Evolutionary conservation across 2,888 invertebrate species (phyloP), one percentile per base, ranked within the genome.

Genomic region (Tortricodes alternella): DNA sequence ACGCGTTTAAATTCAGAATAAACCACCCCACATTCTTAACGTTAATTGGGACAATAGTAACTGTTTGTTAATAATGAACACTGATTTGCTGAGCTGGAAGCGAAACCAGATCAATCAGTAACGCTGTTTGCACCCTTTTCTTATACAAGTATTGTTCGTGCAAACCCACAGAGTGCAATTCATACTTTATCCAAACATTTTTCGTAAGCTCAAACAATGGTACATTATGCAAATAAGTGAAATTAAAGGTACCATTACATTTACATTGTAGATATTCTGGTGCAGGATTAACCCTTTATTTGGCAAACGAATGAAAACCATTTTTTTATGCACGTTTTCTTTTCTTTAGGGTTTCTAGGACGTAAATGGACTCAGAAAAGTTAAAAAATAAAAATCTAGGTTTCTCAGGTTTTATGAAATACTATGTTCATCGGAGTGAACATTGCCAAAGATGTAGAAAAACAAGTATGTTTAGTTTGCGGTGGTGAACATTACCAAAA

Each of bases 1-100:
- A 52, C 53, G 64, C 57, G 59, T 63, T 64, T 73, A 68, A 68
- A 73, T 71, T 69, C 61, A 62, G 61, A 53, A 16, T 11, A 48
- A 50, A 43, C 57, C 53, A 58, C 59, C 65, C 56, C 62, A 59
- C 18, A 64, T 62, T 59, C 58, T 46, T 50, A 57, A 51, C 43
- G 63, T 65, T 73, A 76, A 77, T 77, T 74, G 70, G 64, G 71
- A 67, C 61, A 50, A 64, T 62, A 60, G 59, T 53, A 23, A 46
- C 16, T 29, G 16, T 19, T 29, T 61, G 67, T 64, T 60, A 62
- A 67, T 69, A 70, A 71, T 71, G 63, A 19, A 19, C 39, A 19
- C 34, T 53, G 41, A 19, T 46, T 53, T 46, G 53, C 38, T 46
- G 38, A 18, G 18, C 52, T 44, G 27, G 5, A 18, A 38, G 1